These are phyloP conservation scores for Phaonia tiefii DNA, from an alignment of 2,888 invertebrate genomes.

Conservation along the genomic window DNA sequence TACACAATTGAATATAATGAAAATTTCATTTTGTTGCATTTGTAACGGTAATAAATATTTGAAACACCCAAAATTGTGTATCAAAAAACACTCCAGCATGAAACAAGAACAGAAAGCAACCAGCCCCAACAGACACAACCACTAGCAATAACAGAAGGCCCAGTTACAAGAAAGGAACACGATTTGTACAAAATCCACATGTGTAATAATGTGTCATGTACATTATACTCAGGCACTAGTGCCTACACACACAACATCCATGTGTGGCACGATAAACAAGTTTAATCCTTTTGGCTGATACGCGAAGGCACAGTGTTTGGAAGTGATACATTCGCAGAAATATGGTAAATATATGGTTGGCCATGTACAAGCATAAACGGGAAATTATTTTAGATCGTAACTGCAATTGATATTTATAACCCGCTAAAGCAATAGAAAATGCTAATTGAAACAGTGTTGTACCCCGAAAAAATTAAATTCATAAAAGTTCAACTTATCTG, in stretches of 20 bases:
- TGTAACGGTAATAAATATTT: constrained; percentile 79
- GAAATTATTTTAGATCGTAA: too few relatives aligned
- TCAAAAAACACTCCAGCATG: constrained; percentile 56
- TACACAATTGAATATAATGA: constrained; percentile 25
- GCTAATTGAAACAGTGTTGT: too few relatives aligned
- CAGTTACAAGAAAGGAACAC: too few relatives aligned
- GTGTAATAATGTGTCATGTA: constrained; percentile 46
- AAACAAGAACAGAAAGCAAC: too few relatives aligned
- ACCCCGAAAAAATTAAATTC: too few relatives aligned
- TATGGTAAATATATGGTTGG: neutral
- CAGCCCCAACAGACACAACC: neutral
- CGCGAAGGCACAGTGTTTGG: neutral
- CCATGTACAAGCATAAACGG: too few relatives aligned
- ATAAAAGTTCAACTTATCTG: too few relatives aligned
- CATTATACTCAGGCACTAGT: constrained; percentile 42
- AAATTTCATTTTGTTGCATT: constrained; percentile 77
- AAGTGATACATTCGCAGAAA: neutral
- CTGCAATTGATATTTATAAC: too few relatives aligned
- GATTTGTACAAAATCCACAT: constrained; percentile 26
- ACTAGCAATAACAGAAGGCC: too few relatives aligned
- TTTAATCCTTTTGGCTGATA: constrained; percentile 26
- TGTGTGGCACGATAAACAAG: constrained; percentile 3
- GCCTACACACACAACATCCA: constrained; percentile 58
- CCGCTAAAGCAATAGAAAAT: too few relatives aligned
- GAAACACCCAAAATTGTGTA: constrained; percentile 69